Base-by-base conservation (phyloP, 2,888 invertebrate species). In the Lordiphosa andalusiaca region DNA sequence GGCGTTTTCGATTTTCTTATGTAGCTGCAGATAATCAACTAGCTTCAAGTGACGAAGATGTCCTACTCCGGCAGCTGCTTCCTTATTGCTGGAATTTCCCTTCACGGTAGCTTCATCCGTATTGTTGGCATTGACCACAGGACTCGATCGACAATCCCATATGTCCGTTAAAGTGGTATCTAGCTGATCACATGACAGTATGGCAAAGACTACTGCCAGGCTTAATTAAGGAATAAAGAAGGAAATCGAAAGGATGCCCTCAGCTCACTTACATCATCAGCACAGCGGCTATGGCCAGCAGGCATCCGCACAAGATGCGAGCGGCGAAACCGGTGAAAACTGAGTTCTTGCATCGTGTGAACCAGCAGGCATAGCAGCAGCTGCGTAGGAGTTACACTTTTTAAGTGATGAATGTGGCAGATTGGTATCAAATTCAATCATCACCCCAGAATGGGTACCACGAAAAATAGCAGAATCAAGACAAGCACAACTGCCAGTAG, bases 1-100 rank as follows among this genome's bases (percentile, higher is more conserved):
- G 77, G 93, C 92, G 42, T 91, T 90, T 80, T 92, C 91, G 60
- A 96, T 90, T 42, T 91, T 91, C 37, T 87, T 84, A 74, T 93
- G 91, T 53, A 96, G 91, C 89, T 95, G 93, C 35, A 90, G 86
- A 90, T 93, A 96, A 90, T 96, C 96, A 53, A 88, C 90, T 56
- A 92, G 91, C 69, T 96, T 91, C 64, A 96, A 90, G 85, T 92
- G 92, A 73, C 93, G 90, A 75, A 95, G 91, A 89, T 95, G 23
- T 3, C 37, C 12, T 3, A 51, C 16, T 16, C 2, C 16, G 16
- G 16, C 16, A 12, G 4, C 13, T n/a, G 1, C 16, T 1, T 16
- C 5, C 3, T 12, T 41, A 4, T 19, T 4, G 19, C 19, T 19
- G 19, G 19, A 19, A 19, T 19, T 19, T 19, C 19, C 10, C n/a